Evolutionary conservation across 2,888 invertebrate genomes (phyloP), one percentile per base, ranked within the genome.

Genomic region (Ochropacha duplaris): DNA sequence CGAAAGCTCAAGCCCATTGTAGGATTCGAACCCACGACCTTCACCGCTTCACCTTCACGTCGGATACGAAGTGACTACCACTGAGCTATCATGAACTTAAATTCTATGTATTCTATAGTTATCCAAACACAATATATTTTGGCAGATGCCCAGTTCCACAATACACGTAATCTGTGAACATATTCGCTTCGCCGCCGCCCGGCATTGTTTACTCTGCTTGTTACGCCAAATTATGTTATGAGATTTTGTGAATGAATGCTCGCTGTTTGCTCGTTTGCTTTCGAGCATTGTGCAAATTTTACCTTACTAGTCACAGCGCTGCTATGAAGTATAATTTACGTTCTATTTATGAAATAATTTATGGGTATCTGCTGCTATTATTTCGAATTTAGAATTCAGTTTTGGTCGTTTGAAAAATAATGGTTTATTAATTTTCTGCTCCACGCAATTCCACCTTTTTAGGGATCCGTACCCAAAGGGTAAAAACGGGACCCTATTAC

Each of bases 121-220:
- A 24, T 31, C 31, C 12, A 12, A 12, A 31, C 4, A 9, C 16
- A 16, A 19, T 3, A 44, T 44, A 19, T 6, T 19, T 19, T 44
- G 44, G 19, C 9, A 0, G 16, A 44, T 9, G 19, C 44, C 44
- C 19, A 19, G 9, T 14, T 9, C 8, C 36, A 36, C 36, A 36
- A 44, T 19, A 44, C 52, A 55, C 57, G 54, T 68, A 65, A 71
- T 65, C 66, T 68, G 62, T 65, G 57, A 58, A 63, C 66, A 61
- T 66, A 69, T 68, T 63, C 61, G 57, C 55, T 50, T 61, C 59
- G 59, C 52, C 58, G 71, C 54, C 60, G 64, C 64, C 31, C 62
- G 67, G 69, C 69, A 61, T 65, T 69, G 67, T 67, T 69, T 67
- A 63, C 65, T 51, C 61, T 64, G 66, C 68, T 69, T 65, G 69